Evolutionary conservation across 1,140 invertebrate species (phyloP), one percentile per base, ranked within the genome.

Genomic region (Heliothis subflexa): DNA sequence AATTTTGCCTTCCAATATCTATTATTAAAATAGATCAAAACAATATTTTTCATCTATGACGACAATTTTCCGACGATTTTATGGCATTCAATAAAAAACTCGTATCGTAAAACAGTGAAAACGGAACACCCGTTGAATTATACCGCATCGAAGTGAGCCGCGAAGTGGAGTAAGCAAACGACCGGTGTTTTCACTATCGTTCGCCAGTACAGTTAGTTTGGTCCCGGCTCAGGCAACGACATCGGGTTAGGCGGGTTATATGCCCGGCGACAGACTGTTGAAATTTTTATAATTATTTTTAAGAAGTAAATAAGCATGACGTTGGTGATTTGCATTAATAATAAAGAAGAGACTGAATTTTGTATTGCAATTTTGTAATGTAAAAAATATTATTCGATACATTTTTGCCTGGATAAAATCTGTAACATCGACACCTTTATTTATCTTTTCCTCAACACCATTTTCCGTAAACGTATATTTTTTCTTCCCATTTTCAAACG

Each of bases 111-210:
- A 61, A 79, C 78, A 82, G 68, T 74, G 81, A 54, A 59, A 47
- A 82, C 78, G 16, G 64, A 33, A 70, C 16, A 13, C 12, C 50
- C 62, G 61, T 74, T 66, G 71, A 79, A 57, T 79, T 79, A 74
- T 73, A 79, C 78, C 50, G 71, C 71, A 57, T 64, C 78, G 66
- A 50, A 52, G 61, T 79, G 28, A 64, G 47, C 55, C 14, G 16
- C 55, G 62, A 79, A 81, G 79, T 83, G 80, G 73, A 81, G 79
- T 77, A 83, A 83, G 78, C 82, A 52, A 81, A 76, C 79, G 79
- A 72, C 72, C 78, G 55, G 45, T 73, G 73, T 57, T 80, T 80
- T 83, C 81, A 78, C 81, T 83, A 78, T 83, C 81, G 50, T 66
- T 66, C 9, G 52, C 13, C 74, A 62, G 64, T 80, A 83, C 81